Percentiles rank a stretch among this genome's conserved stretches.
Conservation (phyloP, 2,113 vertebrate genomes). For the Tenebrosternarchus preto region DNA sequence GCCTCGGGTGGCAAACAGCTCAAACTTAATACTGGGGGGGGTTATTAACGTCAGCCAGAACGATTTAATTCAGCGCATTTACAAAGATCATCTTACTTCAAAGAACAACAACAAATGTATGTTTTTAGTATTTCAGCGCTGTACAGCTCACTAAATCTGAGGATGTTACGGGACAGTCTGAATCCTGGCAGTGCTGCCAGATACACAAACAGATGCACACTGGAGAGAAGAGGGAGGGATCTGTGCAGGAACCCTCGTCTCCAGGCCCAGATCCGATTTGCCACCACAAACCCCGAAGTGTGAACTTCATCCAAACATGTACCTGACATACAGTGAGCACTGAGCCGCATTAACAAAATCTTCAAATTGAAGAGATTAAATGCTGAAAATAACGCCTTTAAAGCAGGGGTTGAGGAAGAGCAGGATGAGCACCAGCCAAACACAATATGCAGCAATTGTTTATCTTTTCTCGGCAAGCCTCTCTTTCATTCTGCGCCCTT, state of each 20-base stretch:
- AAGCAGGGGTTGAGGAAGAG: constrained; percentile 9
- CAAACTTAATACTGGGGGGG: no score
- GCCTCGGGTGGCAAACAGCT: no score
- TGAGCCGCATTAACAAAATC: constrained; percentile 42
- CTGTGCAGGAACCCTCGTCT: no score
- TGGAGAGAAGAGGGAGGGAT: no score
- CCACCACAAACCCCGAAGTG: constrained; percentile 20
- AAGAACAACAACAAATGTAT: not conserved
- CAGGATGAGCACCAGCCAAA: constrained; percentile 34
- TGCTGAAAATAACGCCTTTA: constrained; percentile 47
- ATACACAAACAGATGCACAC: constrained; percentile 26
- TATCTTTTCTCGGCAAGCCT: constrained; percentile 57
- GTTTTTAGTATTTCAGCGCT: no score
- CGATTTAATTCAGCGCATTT: not conserved
- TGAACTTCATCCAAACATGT: constrained; percentile 22
- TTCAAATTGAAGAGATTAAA: constrained; percentile 44
- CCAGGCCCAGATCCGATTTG: constrained; percentile 24
- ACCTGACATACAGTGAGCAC: constrained; percentile 27
- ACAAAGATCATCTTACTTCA: not conserved
- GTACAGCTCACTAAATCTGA: no score
- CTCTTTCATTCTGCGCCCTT: constrained; percentile 44
- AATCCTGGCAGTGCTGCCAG: no score
- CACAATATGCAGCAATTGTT: constrained; percentile 54
- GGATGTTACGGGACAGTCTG: no score
- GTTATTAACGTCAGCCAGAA: no score